Percentiles rank a stretch among this genome's conserved stretches.
Evolutionary conservation across 2,113 vertebrate species (phyloP).

Genomic region (Salvelinus namaycush): DNA sequence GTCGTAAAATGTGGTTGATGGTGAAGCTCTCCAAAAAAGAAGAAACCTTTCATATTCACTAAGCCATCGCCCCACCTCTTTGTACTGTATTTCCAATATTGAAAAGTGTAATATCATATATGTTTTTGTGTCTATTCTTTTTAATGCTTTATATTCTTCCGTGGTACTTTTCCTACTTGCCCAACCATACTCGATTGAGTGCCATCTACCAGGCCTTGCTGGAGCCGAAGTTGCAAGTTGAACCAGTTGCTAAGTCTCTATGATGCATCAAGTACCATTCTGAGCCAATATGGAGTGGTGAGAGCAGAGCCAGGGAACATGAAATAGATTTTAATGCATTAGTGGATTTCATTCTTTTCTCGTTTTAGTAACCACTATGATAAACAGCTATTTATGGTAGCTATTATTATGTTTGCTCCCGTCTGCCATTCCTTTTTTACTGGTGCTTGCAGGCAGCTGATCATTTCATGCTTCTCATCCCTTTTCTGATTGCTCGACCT

Average conservation of each 20-base stretch:
- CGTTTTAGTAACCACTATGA: conserved; percentile 38
- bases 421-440: conserved; percentile 21
- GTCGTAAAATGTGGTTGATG: conserved; percentile 59
- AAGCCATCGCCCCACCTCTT: conserved; percentile 24
- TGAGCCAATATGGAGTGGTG: not conserved
- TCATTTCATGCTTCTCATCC: not conserved
- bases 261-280: not conserved
- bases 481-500: conserved; percentile 3
- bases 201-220: not conserved
- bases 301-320: not conserved
- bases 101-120: not conserved
- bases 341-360: not conserved
- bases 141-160: conserved; percentile 30
- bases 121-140: conserved; percentile 13
- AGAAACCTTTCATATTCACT: conserved; percentile 2
- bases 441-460: not conserved
- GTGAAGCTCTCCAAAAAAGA: conserved; percentile 26
- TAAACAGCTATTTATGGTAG: conserved; percentile 29
- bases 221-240: not conserved
- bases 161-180: conserved; percentile 25
- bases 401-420: conserved; percentile 13
- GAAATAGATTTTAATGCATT: not conserved
- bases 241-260: not conserved
- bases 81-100: conserved; percentile 23
- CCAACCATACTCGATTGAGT: conserved; percentile 11